Evolutionary conservation across 2,113 vertebrate species (phyloP), one percentile per base, ranked within the genome.

Genomic region (Pomatorhinus ruficollis): DNA sequence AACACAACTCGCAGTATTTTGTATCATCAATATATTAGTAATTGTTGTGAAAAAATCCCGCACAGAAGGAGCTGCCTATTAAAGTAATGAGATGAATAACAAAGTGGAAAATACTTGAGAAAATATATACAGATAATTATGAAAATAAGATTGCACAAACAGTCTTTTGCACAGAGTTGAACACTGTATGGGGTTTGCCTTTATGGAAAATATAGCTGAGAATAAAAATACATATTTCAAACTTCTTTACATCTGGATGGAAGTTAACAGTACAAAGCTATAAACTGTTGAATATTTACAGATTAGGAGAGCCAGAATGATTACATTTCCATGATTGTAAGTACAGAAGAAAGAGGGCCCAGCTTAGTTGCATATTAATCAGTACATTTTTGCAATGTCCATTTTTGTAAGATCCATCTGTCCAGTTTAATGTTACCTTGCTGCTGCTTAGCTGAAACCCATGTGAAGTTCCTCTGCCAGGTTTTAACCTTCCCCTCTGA

Each of bases 101-200:
- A 40, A 92, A 75, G 56, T 49, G 54, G 52, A 79, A 75, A 84
- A 59, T 30, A 71, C 42, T 81, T 83, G 45, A 74, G 54, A 75
- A 91, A 91, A 94, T 39, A 82, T 45, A 12, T 35, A 70, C 28
- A 91, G 42, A 13, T 8, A 75, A 65, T 11, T 40, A 37, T 83
- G 53, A 87, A 81, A 87, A 50, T 47, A 87, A 56, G 35, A 57
- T 3, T 45, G 8, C 37, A 79, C 18, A 79, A 84, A 50, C 20
- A 59, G 3, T 44, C 40, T 72, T 94, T 74, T 87, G 28, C 49
- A 74, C 7, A 28, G 57, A 56, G 15, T 40, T 37, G 27, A 85
- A 31, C 22, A n/a, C 1, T 47, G 15, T 16, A 5, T 30, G 10
- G 2, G 0, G 5, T 49, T 37, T 63, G 15, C 20, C 15, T n/a